Evolutionary conservation across 2,113 vertebrate species (phyloP).

Genomic region (Tor tambroides): DNA sequence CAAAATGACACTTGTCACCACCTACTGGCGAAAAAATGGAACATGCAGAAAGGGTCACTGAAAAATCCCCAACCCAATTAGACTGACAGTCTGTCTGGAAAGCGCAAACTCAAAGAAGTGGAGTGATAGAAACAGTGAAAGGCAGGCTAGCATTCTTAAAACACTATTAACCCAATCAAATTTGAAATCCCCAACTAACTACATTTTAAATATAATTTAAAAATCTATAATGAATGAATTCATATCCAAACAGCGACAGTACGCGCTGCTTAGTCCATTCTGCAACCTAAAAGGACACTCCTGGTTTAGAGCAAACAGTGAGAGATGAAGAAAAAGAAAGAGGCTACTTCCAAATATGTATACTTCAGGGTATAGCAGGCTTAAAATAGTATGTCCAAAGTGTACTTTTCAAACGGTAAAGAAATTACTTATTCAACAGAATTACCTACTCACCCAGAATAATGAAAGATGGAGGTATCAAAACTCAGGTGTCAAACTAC

Average conservation of each 20-base stretch:
- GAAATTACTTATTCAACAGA: neutral
- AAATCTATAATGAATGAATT: no score
- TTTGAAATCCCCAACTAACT: neutral
- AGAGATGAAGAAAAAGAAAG: neutral
- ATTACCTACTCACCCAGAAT: neutral
- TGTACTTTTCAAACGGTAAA: no score
- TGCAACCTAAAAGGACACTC: neutral
- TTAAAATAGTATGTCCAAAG: neutral
- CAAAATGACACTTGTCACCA: no score
- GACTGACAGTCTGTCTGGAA: no score
- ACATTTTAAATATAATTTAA: neutral
- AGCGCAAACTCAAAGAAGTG: no score
- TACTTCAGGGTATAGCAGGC: neutral
- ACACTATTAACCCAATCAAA: neutral
- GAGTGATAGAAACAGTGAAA: no score
- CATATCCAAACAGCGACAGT: no score
- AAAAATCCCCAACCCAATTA: no score
- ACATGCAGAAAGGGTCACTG: no score
- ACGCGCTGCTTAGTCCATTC: neutral
- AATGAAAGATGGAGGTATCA: constrained; percentile 5
- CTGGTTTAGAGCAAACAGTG: neutral
- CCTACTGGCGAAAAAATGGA: no score
- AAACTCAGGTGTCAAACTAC: neutral
- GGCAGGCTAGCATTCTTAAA: no score
- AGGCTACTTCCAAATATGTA: neutral